Evolutionary conservation across 2,797 vertebrate genomes (phyloP).

Genomic region (Prionace glauca): DNA sequence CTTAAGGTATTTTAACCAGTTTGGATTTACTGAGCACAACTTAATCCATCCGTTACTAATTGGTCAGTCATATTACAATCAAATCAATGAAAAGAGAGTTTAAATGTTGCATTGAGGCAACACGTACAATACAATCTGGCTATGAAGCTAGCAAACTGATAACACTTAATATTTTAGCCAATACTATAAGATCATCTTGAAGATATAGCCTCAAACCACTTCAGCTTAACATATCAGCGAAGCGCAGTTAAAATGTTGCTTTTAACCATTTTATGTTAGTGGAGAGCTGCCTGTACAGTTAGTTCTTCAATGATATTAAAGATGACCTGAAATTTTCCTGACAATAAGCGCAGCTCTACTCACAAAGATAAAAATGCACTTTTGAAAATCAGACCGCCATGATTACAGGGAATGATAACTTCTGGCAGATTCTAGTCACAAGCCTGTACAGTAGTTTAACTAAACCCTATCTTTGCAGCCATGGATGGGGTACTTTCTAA

Average conservation of each 20-base stretch:
- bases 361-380: background rate
- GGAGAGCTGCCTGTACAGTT: background rate
- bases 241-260: background rate
- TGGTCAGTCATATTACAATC: background rate
- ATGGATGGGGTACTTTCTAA: background rate
- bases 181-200: background rate
- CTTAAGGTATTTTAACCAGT: slow-evolving; percentile 14
- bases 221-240: background rate
- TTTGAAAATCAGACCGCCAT: background rate
- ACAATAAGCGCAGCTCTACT: background rate
- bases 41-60: background rate
- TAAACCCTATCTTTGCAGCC: background rate
- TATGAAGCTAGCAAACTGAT: background rate
- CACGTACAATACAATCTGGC: background rate
- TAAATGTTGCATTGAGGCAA: background rate
- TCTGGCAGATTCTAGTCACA: background rate
- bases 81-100: background rate
- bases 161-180: background rate
- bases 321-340: background rate
- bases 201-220: background rate
- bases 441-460: background rate
- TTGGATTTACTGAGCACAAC: background rate
- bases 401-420: background rate
- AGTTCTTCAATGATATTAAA: background rate
- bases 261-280: background rate